These are phyloP conservation scores for Andrena trimmerana DNA, from an alignment of 2,888 invertebrate species.

Conservation along the genomic window DNA sequence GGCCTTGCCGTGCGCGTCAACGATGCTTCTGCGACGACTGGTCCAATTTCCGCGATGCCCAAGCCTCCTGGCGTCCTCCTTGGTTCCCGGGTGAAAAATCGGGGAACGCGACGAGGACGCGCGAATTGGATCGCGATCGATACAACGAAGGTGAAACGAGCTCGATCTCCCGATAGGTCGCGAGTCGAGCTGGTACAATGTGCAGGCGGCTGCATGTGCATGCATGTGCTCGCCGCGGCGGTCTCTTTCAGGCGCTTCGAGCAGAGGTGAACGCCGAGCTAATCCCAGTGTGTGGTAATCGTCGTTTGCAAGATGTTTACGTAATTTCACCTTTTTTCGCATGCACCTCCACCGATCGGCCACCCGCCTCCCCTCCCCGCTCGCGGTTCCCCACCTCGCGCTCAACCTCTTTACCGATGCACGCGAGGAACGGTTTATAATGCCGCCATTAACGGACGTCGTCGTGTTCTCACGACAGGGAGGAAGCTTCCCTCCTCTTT, in stretches of 20 bases:
- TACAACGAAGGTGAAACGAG: background rate
- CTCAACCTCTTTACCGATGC: slow-evolving; percentile 65
- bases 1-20: slow-evolving; percentile 56
- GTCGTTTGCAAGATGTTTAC: slow-evolving; percentile 82
- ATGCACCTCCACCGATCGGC: slow-evolving; percentile 73
- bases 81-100: background rate
- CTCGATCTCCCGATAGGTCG: background rate
- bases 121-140: slow-evolving; percentile 1
- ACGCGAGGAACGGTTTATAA: slow-evolving; percentile 72
- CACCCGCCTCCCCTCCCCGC: slow-evolving; percentile 35
- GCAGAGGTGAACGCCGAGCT: slow-evolving; percentile 71
- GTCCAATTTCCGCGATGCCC: slow-evolving; percentile 63
- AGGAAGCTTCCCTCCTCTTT: slow-evolving; percentile 26
- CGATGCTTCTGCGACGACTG: slow-evolving; percentile 58
- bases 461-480: slow-evolving; percentile 57
- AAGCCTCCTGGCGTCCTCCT: background rate
- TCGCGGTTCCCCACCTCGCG: slow-evolving; percentile 30
- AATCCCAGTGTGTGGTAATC: slow-evolving; percentile 78
- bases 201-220: background rate
- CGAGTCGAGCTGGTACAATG: background rate
- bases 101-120: background rate
- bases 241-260: slow-evolving; percentile 61
- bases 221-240: slow-evolving; percentile 27
- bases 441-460: slow-evolving; percentile 64
- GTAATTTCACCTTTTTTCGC: slow-evolving; percentile 80